Evolutionary conservation across 2,888 invertebrate genomes (phyloP).

Genomic region (Pandemis cinnamomeana): DNA sequence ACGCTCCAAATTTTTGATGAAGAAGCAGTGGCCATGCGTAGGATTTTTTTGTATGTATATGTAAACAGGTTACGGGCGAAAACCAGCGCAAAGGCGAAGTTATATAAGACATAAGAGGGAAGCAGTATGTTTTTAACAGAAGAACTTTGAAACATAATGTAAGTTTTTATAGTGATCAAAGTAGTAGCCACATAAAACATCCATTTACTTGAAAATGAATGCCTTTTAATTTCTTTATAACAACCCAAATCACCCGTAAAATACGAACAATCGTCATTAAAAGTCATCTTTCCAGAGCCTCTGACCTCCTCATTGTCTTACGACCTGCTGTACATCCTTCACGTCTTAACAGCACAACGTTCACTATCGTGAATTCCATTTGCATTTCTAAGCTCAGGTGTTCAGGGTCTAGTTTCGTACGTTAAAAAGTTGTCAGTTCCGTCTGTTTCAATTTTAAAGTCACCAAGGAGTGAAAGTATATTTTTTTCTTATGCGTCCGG

Average conservation of each 20-base stretch:
- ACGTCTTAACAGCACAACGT: constrained; percentile 43
- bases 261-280: constrained; percentile 31
- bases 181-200: background rate
- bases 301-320: constrained; percentile 71
- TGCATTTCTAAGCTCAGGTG: constrained; percentile 36
- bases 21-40: background rate
- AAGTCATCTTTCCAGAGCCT: constrained; percentile 61
- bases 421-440: constrained; percentile 41
- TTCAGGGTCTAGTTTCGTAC: constrained; percentile 48
- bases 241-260: constrained; percentile 27
- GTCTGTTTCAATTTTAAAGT: constrained; percentile 53
- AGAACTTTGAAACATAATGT: background rate
- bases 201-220: background rate
- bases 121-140: no score
- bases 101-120: no score
- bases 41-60: no score
- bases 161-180: no score
- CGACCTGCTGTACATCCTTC: constrained; percentile 51
- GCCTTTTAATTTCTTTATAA: constrained; percentile 27
- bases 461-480: constrained; percentile 75
- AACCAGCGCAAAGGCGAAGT: no score
- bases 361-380: constrained; percentile 38
- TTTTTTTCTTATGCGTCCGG: constrained; percentile 75
- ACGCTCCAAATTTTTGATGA: constrained; percentile 1
- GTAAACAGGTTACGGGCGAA: no score